Evolutionary conservation across 2,113 vertebrate genomes (phyloP), one percentile per base, ranked within the genome.

Genomic region (Anthoscopus minutus): DNA sequence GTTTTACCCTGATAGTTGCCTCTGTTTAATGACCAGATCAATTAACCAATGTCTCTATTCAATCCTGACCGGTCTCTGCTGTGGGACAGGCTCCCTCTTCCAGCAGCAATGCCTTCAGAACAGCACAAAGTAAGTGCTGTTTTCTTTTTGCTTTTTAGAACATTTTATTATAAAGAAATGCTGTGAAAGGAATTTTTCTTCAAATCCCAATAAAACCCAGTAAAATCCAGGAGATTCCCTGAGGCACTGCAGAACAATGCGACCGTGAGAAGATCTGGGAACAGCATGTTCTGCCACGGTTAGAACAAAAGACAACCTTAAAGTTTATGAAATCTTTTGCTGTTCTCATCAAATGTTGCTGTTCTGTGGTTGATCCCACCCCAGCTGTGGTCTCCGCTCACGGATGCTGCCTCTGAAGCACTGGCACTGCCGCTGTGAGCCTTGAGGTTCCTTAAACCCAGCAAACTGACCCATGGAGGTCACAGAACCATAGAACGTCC

Each of bases 261-360:
- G 0, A 8, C 18, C 2, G 1, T 42, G 54, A 61, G 50, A 37
- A 16, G 47, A 54, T 77, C 35, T 3, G 6, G 13, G 47, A 83
- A 83, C 42, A 17, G 48, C 5, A 2, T n/a, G 88, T 77, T 89
- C 80, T 35, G 23, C 42, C 42, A 11, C 0, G 10, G 7, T 33
- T 23, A 17, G 18, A 51, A 61, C 37, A 42, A 22, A 65, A 70
- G 14, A 15, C n/a, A 22, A 1, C 35, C 37, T 20, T 15, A 0
- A 47, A 0, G 0, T 8, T 40, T 28, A 20, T 0, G 0, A 17
- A n/a, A 25, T 0, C 5, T 17, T 81, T 30, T n/a, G 40, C 83
- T 48, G 23, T 44, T 47, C 31, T 18, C 60, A 78, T 20, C 65
- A 19, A 7, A 10, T 31, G 4, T 4, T 5, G 20, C 50, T 38